Evolutionary conservation across 2,797 vertebrate species (phyloP), one percentile per base, ranked within the genome.

Genomic region (Tolypeutes matacus): DNA sequence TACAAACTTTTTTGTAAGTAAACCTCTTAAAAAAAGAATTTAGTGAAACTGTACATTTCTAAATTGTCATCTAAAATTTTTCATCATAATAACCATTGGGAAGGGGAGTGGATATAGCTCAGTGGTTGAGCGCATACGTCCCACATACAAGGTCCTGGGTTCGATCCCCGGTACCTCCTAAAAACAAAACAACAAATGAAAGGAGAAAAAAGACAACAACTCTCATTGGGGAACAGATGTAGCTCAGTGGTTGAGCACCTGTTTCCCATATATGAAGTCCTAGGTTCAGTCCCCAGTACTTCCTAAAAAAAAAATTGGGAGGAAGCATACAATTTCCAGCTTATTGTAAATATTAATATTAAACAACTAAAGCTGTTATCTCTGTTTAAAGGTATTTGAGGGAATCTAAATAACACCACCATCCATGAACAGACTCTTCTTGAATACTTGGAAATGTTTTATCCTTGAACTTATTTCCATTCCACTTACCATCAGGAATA

Each of bases 361-460:
- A 75, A 64, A 29, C 39, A 39, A 39, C 39, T 56, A 69, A 89
- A 56, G n/a, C 49, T 15, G 46, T 46, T 36, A 5, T 14, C 0
- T 93, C 1, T 65, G 20, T 92, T n/a, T 73, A 85, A 77, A 77
- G 85, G 14, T 73, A 49, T 92, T 93, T 90, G 42, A 53, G 51
- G 42, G 36, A 94, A n/a, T 84, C 20, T 92, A 75, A 84, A 13
- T 88, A 46, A 5, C 31, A 5, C 13, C 49, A 9, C 94, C 60
- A 86, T 39, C 36, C 17, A 20, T 27, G 11, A 76, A 56, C 46
- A 76, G 25, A 67, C 12, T 78, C 49, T 60, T 53, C 58, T 69
- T 91, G 34, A 94, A 25, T 85, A n/a, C 73, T 81, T 94, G 39
- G 49, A 67, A 81, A 27, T 92, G 65, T 73, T 87, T 92, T 82